These are phyloP conservation scores for Cladopsammia gracilis DNA, from an alignment of 64 coral and sea anemone species.

Conservation along the genomic window DNA sequence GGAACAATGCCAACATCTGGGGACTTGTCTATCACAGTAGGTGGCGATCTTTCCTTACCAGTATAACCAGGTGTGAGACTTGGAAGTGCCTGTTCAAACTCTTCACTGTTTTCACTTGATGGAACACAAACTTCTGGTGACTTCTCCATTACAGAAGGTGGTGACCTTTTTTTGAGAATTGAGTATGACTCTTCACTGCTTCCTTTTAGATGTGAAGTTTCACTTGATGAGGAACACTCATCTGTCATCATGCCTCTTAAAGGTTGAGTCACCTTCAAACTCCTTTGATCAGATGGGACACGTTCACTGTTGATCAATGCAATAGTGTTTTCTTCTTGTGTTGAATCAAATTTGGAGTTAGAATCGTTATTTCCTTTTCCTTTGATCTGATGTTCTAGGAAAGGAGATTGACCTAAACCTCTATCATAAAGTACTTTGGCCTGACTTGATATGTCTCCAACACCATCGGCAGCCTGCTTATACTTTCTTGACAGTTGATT, in stretches of 20 bases:
- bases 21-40: not conserved
- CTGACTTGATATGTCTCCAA: not conserved
- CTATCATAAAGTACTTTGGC: not conserved
- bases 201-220: not conserved
- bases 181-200: constrained; percentile 34
- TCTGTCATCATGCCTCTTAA: not conserved
- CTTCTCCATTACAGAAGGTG: not conserved
- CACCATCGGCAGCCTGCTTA: not conserved
- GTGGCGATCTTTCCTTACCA: not conserved
- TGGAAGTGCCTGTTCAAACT: not conserved
- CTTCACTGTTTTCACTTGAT: not conserved
- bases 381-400: not conserved
- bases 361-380: not conserved
- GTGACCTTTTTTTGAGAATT: not conserved
- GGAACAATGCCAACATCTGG: not conserved
- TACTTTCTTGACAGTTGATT: not conserved
- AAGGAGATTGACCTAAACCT: not conserved
- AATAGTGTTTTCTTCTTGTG: not conserved
- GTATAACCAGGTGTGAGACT: not conserved
- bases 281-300: constrained; percentile 24
- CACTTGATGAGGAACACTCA: not conserved
- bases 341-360: not conserved
- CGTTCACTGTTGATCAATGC: not conserved
- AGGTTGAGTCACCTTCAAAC: not conserved
- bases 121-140: not conserved